phyloP scores from a whole-genome alignment of 2,888 invertebrate genomes.

The Noctuana brunneofusca region DNA sequence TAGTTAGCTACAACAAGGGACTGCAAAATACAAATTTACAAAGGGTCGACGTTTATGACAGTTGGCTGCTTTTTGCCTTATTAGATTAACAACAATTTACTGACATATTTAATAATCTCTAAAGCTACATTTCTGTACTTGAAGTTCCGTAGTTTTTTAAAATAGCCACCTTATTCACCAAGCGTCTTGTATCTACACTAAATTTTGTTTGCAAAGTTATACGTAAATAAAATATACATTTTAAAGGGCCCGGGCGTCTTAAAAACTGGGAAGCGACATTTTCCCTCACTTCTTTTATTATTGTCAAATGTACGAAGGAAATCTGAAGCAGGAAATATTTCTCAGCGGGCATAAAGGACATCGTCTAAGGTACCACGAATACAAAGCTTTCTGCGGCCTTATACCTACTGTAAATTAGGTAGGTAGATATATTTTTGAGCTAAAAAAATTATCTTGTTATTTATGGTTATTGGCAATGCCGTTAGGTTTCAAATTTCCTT shows the following conservation, averaged over 20 bases:
- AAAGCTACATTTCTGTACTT: not conserved
- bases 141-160: not conserved
- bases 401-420: too few relatives aligned
- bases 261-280: not conserved
- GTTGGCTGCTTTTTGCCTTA: conserved; percentile 1
- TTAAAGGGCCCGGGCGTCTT: too few relatives aligned
- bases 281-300: not conserved
- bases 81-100: not conserved
- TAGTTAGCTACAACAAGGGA: conserved; percentile 17
- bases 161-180: not conserved
- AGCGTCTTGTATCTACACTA: too few relatives aligned
- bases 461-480: too few relatives aligned
- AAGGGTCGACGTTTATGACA: conserved; percentile 19
- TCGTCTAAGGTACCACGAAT: conserved; percentile 4
- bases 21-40: conserved; percentile 19
- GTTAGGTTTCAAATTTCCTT: too few relatives aligned
- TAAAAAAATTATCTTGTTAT: too few relatives aligned
- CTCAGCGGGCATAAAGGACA: not conserved
- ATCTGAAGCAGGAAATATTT: conserved; percentile 9
- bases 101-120: not conserved
- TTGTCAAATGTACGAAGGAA: not conserved
- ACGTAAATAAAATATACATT: too few relatives aligned
- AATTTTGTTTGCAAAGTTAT: too few relatives aligned
- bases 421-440: too few relatives aligned
- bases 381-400: conserved; percentile 8